These are phyloP conservation scores for Zosterops japonicus DNA, from an alignment of 2,113 vertebrate species.

Conservation along the genomic window DNA sequence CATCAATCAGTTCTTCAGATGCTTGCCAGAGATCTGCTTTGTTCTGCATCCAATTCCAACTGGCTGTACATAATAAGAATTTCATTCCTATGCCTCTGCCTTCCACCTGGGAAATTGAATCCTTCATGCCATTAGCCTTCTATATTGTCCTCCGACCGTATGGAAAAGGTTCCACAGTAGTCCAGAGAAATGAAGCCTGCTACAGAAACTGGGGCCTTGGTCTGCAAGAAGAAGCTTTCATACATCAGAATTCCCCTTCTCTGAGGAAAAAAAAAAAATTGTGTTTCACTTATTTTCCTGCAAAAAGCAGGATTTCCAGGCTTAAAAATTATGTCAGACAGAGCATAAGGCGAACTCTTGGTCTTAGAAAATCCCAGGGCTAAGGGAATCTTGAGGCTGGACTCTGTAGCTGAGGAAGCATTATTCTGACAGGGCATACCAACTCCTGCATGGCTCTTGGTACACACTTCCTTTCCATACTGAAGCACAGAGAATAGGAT, in stretches of 20 bases:
- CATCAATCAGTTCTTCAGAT: conserved; percentile 35
- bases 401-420: background rate
- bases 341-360: background rate
- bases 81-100: background rate
- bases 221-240: background rate
- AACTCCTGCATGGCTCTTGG: background rate
- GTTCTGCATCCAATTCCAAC: conserved; percentile 54
- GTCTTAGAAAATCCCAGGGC: background rate
- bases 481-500: background rate
- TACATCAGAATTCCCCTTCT: background rate
- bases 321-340: background rate
- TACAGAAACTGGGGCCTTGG: background rate
- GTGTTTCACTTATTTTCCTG: background rate
- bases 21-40: conserved; percentile 52
- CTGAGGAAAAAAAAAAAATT: background rate
- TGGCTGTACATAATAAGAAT: conserved; percentile 28
- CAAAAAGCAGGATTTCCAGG: background rate
- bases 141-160: background rate
- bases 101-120: conserved; percentile 18
- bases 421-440: background rate
- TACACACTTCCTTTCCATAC: background rate
- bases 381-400: background rate
- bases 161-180: background rate
- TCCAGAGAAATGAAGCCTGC: background rate
- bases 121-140: conserved; percentile 9